Base-by-base conservation (phyloP, 2,113 vertebrate species). In the Calyptommatus sinebrachiatus region DNA sequence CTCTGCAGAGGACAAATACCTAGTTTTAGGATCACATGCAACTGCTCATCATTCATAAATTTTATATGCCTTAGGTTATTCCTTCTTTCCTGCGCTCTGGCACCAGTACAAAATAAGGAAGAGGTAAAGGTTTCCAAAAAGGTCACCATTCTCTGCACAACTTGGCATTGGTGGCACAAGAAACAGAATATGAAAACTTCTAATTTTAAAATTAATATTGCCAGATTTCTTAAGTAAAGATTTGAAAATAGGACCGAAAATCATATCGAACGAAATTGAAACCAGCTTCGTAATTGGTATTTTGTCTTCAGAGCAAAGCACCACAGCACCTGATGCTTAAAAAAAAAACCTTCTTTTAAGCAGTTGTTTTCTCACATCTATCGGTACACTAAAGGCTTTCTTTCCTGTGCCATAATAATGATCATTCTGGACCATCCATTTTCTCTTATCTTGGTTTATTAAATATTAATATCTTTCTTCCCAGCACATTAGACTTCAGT, bases 11-110 rank as follows among this genome's bases (percentile, higher is more conserved):
- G 9, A 8, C 21, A 1, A 62, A 26, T 57, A 41, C 69, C 53
- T 86, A 67, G 57, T 77, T 76, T 82, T 69, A 50, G 72, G 0
- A 22, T 66, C 57, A 78, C 81, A 75, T 75, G 16, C 41, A 79
- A 24, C 3, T 46, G 77, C 41, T 79, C 61, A 75, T 78, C 63
- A 80, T 45, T 84, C 28, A 69, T 26, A 74, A 53, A 62, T 86
- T 89, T 87, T 82, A 26, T 57, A 24, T 1, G 1, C 45, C 0
- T 0, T 20, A 28, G 50, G 79, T 46, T 21, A 20, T 21, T 83
- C 62, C 70, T 22, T 62, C 5, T 74, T 83, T 63, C 82, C 31
- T 76, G 69, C 46, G 45, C 69, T 88, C 87, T 85, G 41, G 48
- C 35, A 61, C 48, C 78, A 70, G 61, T 29, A 14, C 22, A 14